These are phyloP conservation scores for Drosophila lacteicornis DNA, from an alignment of 1,140 invertebrate genomes.

Conservation along the genomic window DNA sequence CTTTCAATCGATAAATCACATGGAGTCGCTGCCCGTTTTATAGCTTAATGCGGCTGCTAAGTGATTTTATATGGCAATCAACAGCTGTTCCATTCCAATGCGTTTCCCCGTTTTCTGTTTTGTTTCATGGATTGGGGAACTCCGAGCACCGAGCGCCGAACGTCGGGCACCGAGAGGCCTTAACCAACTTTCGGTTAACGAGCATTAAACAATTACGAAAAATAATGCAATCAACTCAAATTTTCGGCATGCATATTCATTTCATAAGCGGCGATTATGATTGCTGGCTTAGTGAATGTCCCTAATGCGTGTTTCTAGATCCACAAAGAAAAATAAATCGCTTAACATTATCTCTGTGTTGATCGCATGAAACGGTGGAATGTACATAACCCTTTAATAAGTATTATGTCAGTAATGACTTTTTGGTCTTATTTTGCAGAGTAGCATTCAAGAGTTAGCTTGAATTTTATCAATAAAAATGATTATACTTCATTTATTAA, in stretches of 20 bases:
- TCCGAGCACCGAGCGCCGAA: background rate
- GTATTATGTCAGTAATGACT: conserved; percentile 29
- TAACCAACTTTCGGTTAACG: conserved; percentile 51
- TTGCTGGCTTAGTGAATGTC: conserved; percentile 23
- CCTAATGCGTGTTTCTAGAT: conserved; percentile 26
- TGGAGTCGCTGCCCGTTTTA: conserved; percentile 22
- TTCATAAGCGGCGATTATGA: conserved; percentile 50
- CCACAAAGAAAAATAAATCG: background rate
- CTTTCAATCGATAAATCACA: conserved; percentile 26
- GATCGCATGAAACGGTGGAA: background rate
- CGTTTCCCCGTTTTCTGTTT: conserved; percentile 21
- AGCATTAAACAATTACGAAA: conserved; percentile 55
- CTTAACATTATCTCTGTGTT: conserved; percentile 1
- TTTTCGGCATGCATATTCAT: conserved; percentile 54
- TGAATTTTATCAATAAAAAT: background rate
- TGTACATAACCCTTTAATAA: background rate
- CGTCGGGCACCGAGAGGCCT: conserved; percentile 6
- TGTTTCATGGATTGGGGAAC: conserved; percentile 20
- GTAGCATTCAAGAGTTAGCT: background rate
- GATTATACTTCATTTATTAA: background rate
- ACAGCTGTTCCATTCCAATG: conserved; percentile 35
- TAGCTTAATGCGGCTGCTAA: conserved; percentile 34
- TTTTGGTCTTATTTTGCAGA: background rate
- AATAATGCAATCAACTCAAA: conserved; percentile 48
- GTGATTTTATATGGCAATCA: conserved; percentile 50